phyloP scores from a whole-genome alignment of 1,140 invertebrate species.

The Chymomyza costata region DNA sequence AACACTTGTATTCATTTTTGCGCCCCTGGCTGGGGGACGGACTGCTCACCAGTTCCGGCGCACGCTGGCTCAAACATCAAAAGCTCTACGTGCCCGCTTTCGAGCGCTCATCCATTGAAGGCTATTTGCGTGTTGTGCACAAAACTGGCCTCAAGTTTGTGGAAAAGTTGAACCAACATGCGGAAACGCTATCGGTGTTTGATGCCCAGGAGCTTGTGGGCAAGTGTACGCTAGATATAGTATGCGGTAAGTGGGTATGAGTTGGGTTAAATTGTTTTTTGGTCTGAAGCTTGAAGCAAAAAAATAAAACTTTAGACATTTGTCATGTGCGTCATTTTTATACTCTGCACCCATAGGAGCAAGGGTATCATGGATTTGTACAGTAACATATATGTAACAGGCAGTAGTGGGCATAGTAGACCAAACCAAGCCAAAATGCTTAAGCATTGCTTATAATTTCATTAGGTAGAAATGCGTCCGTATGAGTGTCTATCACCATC shows the following conservation, averaged over 20 bases:
- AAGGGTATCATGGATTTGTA: too few species aligned
- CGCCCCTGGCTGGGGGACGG: conserved; percentile 69
- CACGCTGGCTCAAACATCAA: conserved; percentile 71
- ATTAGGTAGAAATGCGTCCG: too few species aligned
- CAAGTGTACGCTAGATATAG: conserved; percentile 84
- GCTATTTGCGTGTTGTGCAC: conserved; percentile 61
- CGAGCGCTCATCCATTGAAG: conserved; percentile 64
- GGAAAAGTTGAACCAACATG: conserved; percentile 40
- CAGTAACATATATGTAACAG: too few species aligned
- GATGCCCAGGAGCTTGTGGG: conserved; percentile 78
- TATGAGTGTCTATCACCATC: too few species aligned
- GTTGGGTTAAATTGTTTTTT: too few species aligned
- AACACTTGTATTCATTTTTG: conserved; percentile 68
- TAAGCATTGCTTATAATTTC: too few species aligned
- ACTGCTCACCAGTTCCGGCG: conserved; percentile 64
- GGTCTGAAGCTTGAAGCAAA: background rate
- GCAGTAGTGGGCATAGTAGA: too few species aligned
- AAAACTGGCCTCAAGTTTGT: conserved; percentile 49
- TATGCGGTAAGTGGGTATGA: conserved; percentile 44
- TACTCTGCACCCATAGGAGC: too few species aligned
- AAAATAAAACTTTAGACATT: conserved; percentile 61
- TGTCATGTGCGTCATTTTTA: conserved; percentile 44
- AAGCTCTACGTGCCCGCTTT: conserved; percentile 72
- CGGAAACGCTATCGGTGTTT: conserved; percentile 36
- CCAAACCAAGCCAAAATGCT: too few species aligned